Conservation (phyloP, 2,888 invertebrate genomes). For the Trichacis sp. region DNA sequence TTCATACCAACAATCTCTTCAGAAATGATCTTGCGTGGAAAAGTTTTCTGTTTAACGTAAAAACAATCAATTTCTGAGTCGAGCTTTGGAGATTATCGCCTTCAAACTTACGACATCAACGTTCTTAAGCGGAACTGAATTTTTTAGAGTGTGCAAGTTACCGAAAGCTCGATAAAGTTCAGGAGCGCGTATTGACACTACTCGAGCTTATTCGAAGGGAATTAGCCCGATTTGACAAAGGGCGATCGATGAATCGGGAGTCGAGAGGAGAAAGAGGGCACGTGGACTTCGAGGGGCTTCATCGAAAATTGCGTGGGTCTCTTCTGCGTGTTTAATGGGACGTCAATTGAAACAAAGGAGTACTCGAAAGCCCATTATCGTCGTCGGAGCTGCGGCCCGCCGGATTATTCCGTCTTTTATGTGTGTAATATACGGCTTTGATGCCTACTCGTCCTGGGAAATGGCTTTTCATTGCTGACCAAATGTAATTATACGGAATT, state of each 20-base stretch:
- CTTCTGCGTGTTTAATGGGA: not conserved
- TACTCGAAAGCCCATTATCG: conserved; percentile 1
- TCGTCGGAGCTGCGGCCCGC: not conserved
- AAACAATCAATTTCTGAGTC: no score
- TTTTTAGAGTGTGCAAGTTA: not conserved
- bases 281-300: not conserved
- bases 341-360: not conserved
- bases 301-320: not conserved
- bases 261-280: not conserved
- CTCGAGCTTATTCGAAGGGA: not conserved
- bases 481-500: no score
- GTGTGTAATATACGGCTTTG: not conserved
- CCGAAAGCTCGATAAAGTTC: not conserved
- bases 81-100: no score
- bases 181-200: not conserved
- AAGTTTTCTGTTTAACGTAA: no score
- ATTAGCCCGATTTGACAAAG: not conserved
- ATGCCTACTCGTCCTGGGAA: not conserved
- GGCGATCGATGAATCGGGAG: not conserved
- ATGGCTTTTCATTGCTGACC: not conserved
- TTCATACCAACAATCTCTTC: no score
- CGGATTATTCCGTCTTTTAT: not conserved
- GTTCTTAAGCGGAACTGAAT: no score
- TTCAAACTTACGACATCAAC: no score
- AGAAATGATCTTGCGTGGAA: no score